These are phyloP conservation scores for Ascaphus truei DNA, from an alignment of 2,113 vertebrate species.

Conservation along the genomic window DNA sequence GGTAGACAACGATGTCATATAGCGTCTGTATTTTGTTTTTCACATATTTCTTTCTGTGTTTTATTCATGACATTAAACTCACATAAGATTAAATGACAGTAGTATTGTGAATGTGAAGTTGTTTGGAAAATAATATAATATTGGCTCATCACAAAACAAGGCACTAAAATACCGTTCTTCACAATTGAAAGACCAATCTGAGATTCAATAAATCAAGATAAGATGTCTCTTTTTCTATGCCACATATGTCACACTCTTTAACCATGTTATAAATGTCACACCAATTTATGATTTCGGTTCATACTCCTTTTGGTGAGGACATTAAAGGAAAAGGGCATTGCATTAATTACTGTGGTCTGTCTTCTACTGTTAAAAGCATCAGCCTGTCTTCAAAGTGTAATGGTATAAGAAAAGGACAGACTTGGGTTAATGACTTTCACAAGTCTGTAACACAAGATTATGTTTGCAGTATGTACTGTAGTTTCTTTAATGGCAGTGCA, in stretches of 20 bases:
- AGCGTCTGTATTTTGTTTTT: no score
- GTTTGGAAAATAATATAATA: no score
- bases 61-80: no score
- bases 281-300: constrained; percentile 25
- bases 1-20: no score
- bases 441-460: background rate
- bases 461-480: no score
- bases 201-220: constrained; percentile 18
- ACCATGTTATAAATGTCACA: constrained; percentile 25
- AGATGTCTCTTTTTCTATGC: background rate
- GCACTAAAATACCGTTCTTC: background rate
- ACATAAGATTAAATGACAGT: no score
- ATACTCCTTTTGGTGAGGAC: constrained; percentile 19
- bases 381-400: background rate
- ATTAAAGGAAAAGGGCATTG: constrained; percentile 32
- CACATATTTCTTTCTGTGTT: no score
- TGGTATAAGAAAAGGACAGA: background rate
- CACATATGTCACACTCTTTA: constrained; percentile 7
- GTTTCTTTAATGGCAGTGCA: no score
- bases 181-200: background rate
- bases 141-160: background rate
- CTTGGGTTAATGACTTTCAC: background rate
- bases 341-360: constrained; percentile 18
- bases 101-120: no score
- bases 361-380: background rate